Percentiles rank a stretch among this genome's conserved stretches.
phyloP scores from a whole-genome alignment of 35 echinoderm and acorn worm genomes.

The Ptychodera flava region DNA sequence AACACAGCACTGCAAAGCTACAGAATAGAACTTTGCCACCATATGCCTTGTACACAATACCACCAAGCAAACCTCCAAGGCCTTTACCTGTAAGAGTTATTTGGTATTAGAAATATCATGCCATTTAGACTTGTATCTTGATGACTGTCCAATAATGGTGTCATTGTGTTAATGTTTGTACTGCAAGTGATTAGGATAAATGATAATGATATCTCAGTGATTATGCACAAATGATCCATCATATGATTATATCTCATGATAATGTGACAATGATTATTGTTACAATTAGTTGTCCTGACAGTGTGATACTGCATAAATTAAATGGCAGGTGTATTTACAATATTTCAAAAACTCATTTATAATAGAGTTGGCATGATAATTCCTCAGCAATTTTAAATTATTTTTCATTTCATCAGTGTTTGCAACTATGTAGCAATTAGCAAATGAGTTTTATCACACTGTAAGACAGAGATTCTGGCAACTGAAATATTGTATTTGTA shows the following conservation, averaged over 20 bases:
- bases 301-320: too few species aligned
- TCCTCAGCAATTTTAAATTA: too few species aligned
- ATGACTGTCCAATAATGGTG: not conserved
- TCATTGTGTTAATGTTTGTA: not conserved
- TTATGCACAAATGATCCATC: not conserved
- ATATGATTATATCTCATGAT: not conserved
- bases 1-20: conserved; percentile 35
- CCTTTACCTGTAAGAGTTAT: conserved; percentile 78
- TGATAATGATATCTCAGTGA: not conserved
- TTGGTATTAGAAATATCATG: not conserved
- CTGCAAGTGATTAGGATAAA: not conserved
- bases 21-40: conserved; percentile 59
- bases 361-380: too few species aligned
- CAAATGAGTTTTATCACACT: too few species aligned
- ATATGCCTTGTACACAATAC: conserved; percentile 53
- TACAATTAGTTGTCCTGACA: too few species aligned
- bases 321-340: too few species aligned
- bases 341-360: too few species aligned
- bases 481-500: too few species aligned
- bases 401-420: too few species aligned
- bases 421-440: too few species aligned
- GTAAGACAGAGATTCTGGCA: too few species aligned
- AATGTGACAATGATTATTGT: too few species aligned
- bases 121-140: not conserved
- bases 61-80: conserved; percentile 55